Percentiles rank a stretch among this genome's conserved stretches.
These are phyloP conservation scores for Cranoglanis bouderius DNA, from an alignment of 2,113 vertebrate genomes.

Conservation along the genomic window DNA sequence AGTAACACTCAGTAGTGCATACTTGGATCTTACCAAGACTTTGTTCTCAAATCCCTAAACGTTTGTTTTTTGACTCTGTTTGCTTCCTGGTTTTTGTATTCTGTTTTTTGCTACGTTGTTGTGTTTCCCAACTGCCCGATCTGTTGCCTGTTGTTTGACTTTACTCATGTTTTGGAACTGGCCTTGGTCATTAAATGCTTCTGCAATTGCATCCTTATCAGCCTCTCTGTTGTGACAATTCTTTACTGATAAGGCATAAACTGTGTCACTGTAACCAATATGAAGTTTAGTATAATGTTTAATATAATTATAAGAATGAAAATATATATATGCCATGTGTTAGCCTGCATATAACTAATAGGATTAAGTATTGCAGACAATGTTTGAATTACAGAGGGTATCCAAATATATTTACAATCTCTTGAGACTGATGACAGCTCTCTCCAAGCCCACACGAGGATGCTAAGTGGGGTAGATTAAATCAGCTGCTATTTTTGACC, in stretches of 20 bases:
- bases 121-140: too few species aligned
- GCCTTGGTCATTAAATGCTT: too few species aligned
- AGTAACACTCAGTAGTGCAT: too few species aligned
- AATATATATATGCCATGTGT: background rate
- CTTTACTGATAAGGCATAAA: background rate
- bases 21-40: too few species aligned
- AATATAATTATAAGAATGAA: background rate
- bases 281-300: background rate
- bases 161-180: too few species aligned
- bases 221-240: too few species aligned
- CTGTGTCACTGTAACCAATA: background rate
- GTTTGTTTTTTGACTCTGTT: too few species aligned
- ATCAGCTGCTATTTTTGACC: conserved; percentile 46
- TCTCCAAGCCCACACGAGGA: conserved; percentile 21
- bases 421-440: conserved; percentile 28
- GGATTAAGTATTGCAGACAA: background rate
- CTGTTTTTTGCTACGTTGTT: too few species aligned
- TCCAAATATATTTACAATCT: conserved; percentile 16
- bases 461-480: conserved; percentile 40
- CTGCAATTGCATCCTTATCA: too few species aligned
- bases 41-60: too few species aligned
- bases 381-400: background rate
- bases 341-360: background rate
- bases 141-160: too few species aligned
- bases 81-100: too few species aligned